Base-by-base conservation (phyloP, 2,113 vertebrate genomes). In the Heteronetta atricapilla region DNA sequence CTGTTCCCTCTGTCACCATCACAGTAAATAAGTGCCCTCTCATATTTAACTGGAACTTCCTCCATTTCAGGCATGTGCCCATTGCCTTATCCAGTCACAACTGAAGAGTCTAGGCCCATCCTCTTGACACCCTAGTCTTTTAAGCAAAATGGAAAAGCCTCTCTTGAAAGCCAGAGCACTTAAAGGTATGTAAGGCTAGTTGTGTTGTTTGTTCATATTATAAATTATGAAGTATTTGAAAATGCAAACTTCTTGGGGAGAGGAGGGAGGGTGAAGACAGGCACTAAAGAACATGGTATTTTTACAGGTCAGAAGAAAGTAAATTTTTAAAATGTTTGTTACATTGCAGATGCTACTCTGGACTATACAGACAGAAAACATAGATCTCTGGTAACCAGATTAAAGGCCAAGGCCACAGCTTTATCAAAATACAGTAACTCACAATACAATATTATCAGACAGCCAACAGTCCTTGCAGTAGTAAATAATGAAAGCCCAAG, bases 391-490 rank as follows among this genome's bases (percentile, higher is more conserved):
- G 66, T 76, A 93, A 90, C 53, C 1, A 0, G 53, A 94, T 69
- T 89, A 96, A 96, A 94, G 92, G 93, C 93, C 94, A 97, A 94
- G 92, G 94, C 56, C 66, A 68, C 53, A 86, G 80, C 66, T 92
- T 94, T 79, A 95, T 76, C 93, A 90, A 93, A 96, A 92, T 82
- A 86, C 88, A 62, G 70, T 94, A 95, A 92, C 69, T 96, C 92
- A 90, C 77, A 48, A 44, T 62, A 58, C 69, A 82, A 40, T 87
- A 88, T 75, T 73, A 89, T 86, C 94, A 88, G 92, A 94, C 94
- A 97, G 80, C 53, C 80, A 84, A 53, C 46, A 91, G 73, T 69
- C 90, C 66, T 68, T 90, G 62, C 58, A 92, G 80, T 53, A 90
- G 86, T 90, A 94, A 96, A 96, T 86, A 96, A 92, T 3, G 5